Conservation (phyloP, 2,113 vertebrate genomes). For the Hemichromis elongatus region DNA sequence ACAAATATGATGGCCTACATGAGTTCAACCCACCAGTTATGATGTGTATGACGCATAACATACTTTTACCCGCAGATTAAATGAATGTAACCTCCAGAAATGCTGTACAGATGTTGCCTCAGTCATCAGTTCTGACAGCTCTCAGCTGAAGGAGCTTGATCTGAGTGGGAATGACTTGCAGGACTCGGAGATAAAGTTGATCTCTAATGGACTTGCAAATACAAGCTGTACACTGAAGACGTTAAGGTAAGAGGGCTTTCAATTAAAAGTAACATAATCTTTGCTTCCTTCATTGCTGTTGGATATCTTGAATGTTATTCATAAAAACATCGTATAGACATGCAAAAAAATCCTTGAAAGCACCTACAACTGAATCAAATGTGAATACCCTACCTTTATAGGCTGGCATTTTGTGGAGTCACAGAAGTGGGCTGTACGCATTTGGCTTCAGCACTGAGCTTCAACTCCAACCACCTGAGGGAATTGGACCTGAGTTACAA, state of each 20-base stretch:
- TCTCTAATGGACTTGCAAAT: not conserved
- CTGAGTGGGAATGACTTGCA: conserved; percentile 15
- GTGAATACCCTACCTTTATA: not conserved
- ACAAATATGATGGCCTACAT: not conserved
- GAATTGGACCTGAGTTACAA: conserved; percentile 35
- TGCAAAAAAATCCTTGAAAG: not conserved
- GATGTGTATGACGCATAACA: not conserved
- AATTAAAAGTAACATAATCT: not conserved
- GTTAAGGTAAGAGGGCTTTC: not conserved
- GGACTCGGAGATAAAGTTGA: not conserved
- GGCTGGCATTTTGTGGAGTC: conserved; percentile 6
- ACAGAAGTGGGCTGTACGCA: not conserved
- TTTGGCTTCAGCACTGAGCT: conserved; percentile 16
- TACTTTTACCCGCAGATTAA: not conserved
- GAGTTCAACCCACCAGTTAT: not conserved
- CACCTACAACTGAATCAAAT: not conserved
- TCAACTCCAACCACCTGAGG: not conserved
- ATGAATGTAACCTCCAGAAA: not conserved
- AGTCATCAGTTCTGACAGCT: not conserved
- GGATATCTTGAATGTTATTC: not conserved
- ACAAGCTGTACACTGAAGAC: not conserved
- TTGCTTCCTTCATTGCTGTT: not conserved
- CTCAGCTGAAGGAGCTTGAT: not conserved
- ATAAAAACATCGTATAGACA: not conserved
- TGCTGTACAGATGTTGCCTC: not conserved